A percentile compares a stretch with the other conserved stretches of the same genome.
Evolutionary conservation across 2,888 invertebrate genomes (phyloP).

Genomic region (Lasioglossum lativentre): DNA sequence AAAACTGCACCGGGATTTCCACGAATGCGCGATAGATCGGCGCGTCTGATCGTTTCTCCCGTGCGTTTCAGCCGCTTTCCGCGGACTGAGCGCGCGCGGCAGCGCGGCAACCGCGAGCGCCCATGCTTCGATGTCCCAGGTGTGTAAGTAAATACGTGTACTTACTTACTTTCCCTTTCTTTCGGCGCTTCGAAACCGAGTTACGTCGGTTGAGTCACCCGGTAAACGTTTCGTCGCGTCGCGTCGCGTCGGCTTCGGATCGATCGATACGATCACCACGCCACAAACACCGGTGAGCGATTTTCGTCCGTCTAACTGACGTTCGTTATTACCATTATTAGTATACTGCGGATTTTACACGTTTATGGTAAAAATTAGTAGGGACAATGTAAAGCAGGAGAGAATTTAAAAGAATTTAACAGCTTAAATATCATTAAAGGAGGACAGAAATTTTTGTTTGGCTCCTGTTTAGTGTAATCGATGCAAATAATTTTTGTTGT

Average conservation of each 20-base stretch:
- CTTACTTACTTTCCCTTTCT: constrained; percentile 82
- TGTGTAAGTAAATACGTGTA: too few relatives aligned
- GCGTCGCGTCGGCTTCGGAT: constrained; percentile 36
- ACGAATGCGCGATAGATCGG: constrained; percentile 32
- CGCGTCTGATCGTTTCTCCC: constrained; percentile 44
- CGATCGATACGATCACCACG: constrained; percentile 10
- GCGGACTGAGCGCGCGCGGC: constrained; percentile 67
- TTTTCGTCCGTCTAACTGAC: too few relatives aligned
- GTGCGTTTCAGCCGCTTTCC: constrained; percentile 69
- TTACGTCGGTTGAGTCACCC: constrained; percentile 63
- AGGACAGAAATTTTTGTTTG: too few relatives aligned
- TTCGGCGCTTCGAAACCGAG: constrained; percentile 66
- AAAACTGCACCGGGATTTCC: constrained; percentile 21
- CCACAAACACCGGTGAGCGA: background rate
- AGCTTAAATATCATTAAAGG: too few relatives aligned
- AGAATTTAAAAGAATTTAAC: too few relatives aligned
- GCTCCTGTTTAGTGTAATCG: too few relatives aligned
- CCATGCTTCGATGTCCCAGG: constrained; percentile 64
- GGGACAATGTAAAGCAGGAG: too few relatives aligned
- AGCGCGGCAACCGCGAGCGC: constrained; percentile 55
- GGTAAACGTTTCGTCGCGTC: constrained; percentile 44
- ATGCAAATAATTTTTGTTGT: too few relatives aligned
- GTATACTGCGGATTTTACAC: too few relatives aligned
- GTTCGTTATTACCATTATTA: too few relatives aligned
- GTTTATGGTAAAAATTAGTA: too few relatives aligned